A percentile compares a stretch with the other conserved stretches of the same genome.
Conservation (phyloP, 2,888 invertebrate genomes). For the Drosophila rellima region DNA sequence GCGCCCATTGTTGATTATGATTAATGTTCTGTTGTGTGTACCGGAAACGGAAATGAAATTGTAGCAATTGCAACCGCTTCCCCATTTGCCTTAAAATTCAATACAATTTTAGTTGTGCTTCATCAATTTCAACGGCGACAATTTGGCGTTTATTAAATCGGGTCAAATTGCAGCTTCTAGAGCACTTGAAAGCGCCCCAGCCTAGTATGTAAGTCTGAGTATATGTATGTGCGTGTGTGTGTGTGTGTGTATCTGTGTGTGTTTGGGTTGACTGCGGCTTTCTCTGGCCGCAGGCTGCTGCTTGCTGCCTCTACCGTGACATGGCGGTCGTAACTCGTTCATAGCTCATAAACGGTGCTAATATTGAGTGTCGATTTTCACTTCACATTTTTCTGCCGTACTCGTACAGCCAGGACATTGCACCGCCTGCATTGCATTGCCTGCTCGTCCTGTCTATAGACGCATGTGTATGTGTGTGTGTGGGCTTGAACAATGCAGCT, state of each 20-base stretch:
- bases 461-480: conserved; percentile 14
- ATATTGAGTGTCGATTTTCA: conserved; percentile 82
- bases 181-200: conserved; percentile 15
- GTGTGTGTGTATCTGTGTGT: conserved; percentile 16
- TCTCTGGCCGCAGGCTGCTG: conserved; percentile 27
- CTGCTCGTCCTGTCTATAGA: conserved; percentile 24
- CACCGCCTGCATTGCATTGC: conserved; percentile 55
- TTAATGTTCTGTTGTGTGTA: conserved; percentile 51
- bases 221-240: conserved; percentile 4
- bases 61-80: conserved; percentile 20
- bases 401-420: conserved; percentile 68
- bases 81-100: conserved; percentile 48
- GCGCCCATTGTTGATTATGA: conserved; percentile 64
- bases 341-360: conserved; percentile 81
- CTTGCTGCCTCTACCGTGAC: conserved; percentile 1
- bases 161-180: conserved; percentile 53
- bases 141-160: conserved; percentile 59
- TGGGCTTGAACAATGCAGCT: conserved; percentile 57
- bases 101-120: conserved; percentile 39
- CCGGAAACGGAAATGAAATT: conserved; percentile 63
- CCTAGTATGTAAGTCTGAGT: not conserved
- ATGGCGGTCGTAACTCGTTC: conserved; percentile 65
- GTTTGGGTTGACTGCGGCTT: conserved; percentile 45
- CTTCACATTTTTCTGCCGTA: conserved; percentile 56
- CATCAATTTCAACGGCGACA: conserved; percentile 47